A percentile compares a stretch with the other conserved stretches of the same genome.
These are phyloP conservation scores for Lapara coniferarum DNA, from an alignment of 2,888 invertebrate species.

Conservation along the genomic window DNA sequence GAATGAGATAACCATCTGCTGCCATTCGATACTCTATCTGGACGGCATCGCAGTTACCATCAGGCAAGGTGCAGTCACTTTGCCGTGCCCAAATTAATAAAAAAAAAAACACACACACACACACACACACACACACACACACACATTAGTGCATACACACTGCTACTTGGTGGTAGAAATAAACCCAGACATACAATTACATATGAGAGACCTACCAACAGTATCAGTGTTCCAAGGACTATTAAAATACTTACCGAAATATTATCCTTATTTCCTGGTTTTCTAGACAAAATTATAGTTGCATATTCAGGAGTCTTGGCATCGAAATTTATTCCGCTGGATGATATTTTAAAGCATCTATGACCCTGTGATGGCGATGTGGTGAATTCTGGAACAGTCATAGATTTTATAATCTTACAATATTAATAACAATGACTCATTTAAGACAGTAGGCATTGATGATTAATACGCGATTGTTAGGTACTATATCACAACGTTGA, in stretches of 20 bases:
- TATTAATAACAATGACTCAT: constrained; percentile 29
- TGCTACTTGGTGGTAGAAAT: no score
- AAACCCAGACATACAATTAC: no score
- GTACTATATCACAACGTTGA: neutral
- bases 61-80: no score
- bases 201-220: no score
- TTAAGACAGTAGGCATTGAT: neutral
- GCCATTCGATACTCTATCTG: no score
- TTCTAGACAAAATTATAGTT: constrained; percentile 52
- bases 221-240: no score
- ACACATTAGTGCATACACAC: no score
- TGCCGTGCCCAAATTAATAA: no score
- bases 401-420: neutral
- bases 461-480: neutral
- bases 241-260: constrained; percentile 47
- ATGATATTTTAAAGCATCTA: constrained; percentile 55
- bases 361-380: constrained; percentile 51
- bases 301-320: constrained; percentile 54
- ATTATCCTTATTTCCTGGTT: constrained; percentile 43
- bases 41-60: no score
- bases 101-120: no score
- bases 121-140: no score
- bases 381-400: constrained; percentile 53
- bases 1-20: no score
- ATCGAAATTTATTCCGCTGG: constrained; percentile 56